Evolutionary conservation across 2,113 vertebrate species (phyloP).

Genomic region (Cheirogaleus medius): DNA sequence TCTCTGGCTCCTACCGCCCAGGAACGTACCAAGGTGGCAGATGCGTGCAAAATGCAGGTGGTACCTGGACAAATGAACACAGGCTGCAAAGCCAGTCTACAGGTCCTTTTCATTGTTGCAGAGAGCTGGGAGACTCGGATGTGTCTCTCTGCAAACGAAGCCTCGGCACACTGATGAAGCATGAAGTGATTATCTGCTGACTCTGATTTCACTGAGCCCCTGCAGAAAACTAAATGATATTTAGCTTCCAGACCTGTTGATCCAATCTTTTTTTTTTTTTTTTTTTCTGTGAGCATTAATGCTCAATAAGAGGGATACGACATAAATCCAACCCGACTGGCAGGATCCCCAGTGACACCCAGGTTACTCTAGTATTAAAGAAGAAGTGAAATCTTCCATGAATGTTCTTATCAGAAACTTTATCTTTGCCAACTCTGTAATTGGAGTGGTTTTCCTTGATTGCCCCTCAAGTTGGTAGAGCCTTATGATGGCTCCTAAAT

Average conservation of each 20-base stretch:
- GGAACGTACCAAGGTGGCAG: background rate
- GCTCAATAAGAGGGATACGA: background rate
- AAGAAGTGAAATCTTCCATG: background rate
- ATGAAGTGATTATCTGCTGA: background rate
- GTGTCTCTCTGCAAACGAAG: background rate
- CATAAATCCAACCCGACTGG: background rate
- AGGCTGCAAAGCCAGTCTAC: background rate
- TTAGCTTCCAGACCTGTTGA: background rate
- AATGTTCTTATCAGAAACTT: background rate
- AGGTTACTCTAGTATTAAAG: background rate
- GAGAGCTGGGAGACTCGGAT: background rate
- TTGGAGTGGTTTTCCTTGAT: background rate
- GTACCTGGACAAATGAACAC: background rate
- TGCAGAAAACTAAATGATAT: background rate
- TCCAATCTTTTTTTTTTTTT: background rate
- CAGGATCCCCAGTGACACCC: background rate
- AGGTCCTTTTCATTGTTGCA: background rate
- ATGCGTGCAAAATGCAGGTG: fast-evolving
- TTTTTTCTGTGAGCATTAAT: background rate
- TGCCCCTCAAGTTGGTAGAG: fast-evolving
- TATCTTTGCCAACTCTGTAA: background rate
- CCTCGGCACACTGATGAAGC: background rate
- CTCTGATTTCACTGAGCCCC: background rate
- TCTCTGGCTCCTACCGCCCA: background rate
- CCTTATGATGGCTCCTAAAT: background rate